phyloP scores from a whole-genome alignment of 2,113 vertebrate genomes.

The Excalfactoria chinensis region DNA sequence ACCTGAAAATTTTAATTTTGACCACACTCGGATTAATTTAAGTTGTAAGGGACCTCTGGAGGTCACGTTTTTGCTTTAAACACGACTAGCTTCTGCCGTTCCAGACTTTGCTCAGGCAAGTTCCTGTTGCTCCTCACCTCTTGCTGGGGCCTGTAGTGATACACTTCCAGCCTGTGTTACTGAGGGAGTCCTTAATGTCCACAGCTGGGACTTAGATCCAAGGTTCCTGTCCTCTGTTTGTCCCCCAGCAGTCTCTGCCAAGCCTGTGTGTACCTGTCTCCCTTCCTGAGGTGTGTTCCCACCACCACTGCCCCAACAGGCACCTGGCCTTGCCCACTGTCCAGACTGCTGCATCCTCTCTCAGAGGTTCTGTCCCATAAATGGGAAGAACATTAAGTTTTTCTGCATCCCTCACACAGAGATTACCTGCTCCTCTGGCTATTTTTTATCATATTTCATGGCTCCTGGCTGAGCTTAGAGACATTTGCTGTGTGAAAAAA shows the following conservation, averaged over 20 bases:
- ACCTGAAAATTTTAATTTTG: background rate
- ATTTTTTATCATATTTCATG: background rate
- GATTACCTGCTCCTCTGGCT: background rate
- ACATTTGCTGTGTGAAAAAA: background rate
- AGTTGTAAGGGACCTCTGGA: background rate
- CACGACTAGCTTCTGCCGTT: background rate
- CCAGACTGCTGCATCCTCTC: rapidly evolving
- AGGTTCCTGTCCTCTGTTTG: background rate
- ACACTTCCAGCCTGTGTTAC: background rate
- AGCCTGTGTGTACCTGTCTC: background rate
- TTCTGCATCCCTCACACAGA: background rate
- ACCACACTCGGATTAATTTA: background rate
- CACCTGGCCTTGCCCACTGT: background rate
- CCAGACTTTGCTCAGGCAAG: background rate
- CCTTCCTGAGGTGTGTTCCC: background rate
- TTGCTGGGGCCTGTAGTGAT: background rate
- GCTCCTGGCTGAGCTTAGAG: background rate
- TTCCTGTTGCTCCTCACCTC: background rate
- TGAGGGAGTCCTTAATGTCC: background rate
- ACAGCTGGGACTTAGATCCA: rapidly evolving
- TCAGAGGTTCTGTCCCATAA: background rate
- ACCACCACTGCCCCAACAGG: rapidly evolving
- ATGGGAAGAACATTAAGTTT: background rate
- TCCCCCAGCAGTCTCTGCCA: background rate
- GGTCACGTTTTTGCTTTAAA: background rate